These are phyloP conservation scores for Geopemphigus sp. DNA, from an alignment of 1,140 invertebrate species.

Conservation along the genomic window DNA sequence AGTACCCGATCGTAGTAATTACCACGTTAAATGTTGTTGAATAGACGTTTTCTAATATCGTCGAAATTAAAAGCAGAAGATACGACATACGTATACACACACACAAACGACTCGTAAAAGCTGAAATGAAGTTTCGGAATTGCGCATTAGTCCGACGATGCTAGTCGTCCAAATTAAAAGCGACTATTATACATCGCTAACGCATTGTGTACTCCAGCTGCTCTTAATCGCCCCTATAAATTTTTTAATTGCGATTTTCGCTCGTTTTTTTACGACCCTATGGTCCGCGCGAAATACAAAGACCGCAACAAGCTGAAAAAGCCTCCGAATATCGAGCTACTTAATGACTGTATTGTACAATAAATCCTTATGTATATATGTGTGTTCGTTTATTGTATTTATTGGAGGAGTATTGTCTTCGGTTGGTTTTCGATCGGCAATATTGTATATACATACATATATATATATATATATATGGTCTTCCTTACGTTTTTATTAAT, in stretches of 20 bases:
- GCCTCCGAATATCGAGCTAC: background rate
- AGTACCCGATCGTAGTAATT: background rate
- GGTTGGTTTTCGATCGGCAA: too few species aligned
- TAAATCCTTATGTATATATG: background rate
- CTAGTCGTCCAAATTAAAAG: slow-evolving; percentile 1
- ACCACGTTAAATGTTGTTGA: background rate
- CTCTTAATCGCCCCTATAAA: slow-evolving; percentile 13
- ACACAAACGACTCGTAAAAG: background rate
- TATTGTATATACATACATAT: too few species aligned
- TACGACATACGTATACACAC: too few species aligned
- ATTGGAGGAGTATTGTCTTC: background rate
- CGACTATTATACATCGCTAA: slow-evolving; percentile 4
- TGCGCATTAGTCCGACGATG: slow-evolving; percentile 7
- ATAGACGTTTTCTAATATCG: background rate
- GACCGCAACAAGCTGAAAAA: background rate
- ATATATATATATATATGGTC: too few species aligned
- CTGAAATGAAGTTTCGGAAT: slow-evolving; percentile 8
- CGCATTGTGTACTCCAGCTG: slow-evolving; percentile 5
- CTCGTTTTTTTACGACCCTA: slow-evolving; percentile 2
- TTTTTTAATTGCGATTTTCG: slow-evolving; percentile 31
- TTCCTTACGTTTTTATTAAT: too few species aligned
- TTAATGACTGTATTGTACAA: too few species aligned
- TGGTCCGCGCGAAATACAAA: background rate
- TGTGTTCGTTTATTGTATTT: background rate
- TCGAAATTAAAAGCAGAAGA: background rate